phyloP scores from a whole-genome alignment of 2,888 invertebrate genomes.

The Lasius fuliginosus region DNA sequence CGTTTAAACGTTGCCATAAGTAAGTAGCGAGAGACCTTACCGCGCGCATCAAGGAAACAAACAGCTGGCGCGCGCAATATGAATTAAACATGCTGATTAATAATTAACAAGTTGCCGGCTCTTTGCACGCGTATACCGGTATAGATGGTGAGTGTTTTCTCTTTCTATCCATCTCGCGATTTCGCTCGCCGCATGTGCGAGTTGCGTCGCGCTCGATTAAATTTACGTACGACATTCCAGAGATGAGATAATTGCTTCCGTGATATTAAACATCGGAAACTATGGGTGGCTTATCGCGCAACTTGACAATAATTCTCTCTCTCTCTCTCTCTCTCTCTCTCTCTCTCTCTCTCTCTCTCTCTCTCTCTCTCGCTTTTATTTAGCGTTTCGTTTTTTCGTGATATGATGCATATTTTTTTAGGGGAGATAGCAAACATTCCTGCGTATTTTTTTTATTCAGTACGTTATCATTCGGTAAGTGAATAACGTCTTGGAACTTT shows the following conservation, averaged over 20 bases:
- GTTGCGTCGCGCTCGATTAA: constrained; percentile 62
- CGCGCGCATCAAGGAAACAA: constrained; percentile 85
- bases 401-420: neutral
- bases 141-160: constrained; percentile 63
- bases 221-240: constrained; percentile 64
- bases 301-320: neutral
- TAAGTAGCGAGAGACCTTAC: constrained; percentile 81
- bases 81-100: constrained; percentile 86
- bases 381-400: neutral
- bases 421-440: neutral
- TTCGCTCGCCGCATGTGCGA: constrained; percentile 37
- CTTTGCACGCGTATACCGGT: constrained; percentile 75
- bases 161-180: constrained; percentile 40
- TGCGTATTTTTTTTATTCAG: neutral
- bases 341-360: no score
- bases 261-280: constrained; percentile 54
- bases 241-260: constrained; percentile 61
- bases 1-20: constrained; percentile 75
- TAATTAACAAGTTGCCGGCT: constrained; percentile 85
- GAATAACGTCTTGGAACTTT: neutral
- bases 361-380: neutral
- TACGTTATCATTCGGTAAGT: neutral
- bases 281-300: neutral
- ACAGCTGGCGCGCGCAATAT: constrained; percentile 85
- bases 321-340: no score